Conservation (phyloP, 2,888 invertebrate species). For the Nebria salina region DNA sequence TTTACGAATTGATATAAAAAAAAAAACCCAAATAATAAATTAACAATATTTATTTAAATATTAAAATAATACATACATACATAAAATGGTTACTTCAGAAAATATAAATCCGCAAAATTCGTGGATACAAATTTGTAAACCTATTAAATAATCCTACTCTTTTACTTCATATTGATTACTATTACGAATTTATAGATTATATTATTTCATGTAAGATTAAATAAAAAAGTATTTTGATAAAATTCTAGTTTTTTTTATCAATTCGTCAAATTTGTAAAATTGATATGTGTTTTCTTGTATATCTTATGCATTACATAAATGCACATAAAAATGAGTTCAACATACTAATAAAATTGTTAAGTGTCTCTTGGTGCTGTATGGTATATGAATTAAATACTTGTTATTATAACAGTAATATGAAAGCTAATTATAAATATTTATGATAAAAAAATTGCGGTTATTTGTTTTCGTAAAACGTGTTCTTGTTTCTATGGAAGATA, state of each 20-base stretch:
- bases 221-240: not conserved
- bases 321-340: not conserved
- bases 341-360: not conserved
- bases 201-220: no score
- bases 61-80: no score
- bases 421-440: conserved; percentile 28
- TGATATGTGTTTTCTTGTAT: not conserved
- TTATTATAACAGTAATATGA: conserved; percentile 14
- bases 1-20: no score
- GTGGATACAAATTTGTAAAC: no score
- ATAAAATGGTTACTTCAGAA: no score
- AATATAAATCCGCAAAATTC: no score
- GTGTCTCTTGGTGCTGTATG: not conserved
- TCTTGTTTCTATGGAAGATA: conserved; percentile 35
- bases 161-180: no score
- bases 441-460: conserved; percentile 21
- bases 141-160: no score
- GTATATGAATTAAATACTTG: conserved; percentile 13
- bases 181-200: no score
- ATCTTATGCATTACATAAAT: not conserved
- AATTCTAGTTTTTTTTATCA: not conserved
- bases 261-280: not conserved
- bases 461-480: conserved; percentile 14
- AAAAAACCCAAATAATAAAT: no score
- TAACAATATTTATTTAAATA: no score